Evolutionary conservation across 2,113 vertebrate genomes (phyloP), one percentile per base, ranked within the genome.

Genomic region (Ictalurus punctatus): DNA sequence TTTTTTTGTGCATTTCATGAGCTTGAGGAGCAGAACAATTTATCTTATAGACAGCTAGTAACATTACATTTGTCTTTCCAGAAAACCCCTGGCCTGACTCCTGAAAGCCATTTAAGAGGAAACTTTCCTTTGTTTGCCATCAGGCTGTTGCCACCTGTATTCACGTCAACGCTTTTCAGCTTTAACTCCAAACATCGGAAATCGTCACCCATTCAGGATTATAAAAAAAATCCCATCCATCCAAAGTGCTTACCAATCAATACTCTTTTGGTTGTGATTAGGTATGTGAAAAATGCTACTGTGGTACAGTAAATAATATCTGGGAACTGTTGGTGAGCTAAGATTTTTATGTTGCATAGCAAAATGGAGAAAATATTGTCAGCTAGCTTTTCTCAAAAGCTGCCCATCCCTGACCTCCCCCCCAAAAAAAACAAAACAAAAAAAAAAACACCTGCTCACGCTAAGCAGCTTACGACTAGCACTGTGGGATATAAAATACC

Each of bases 311-410:
- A 40, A 83, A 83, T 40, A 83, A 83, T 83, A 14, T 59, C 6
- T 27, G 81, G 34, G 81, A 40, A 86, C 74, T 74, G 63, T 17
- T 65, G 37, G 84, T 27, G 67, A 88, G 73, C 86, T 86, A 83
- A 91, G 85, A 69, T 85, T 87, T 89, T 89, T 85, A 85, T 61
- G 78, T 91, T 90, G 91, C 91, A 90, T 91, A 91, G 89, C 85
- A 87, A 89, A 89, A 90, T 69, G 71, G 80, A 91, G 87, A 76
- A 52, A 86, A 90, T 83, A 87, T 79, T 58, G 44, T 86, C 73
- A 73, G 17, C 48, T 69, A n/a, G 61, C 74, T 80, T 40, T 25
- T 83, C 83, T 56, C 48, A 27, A 89, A 85, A 52, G 71, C 40
- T 65, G 27, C 63, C 6, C 23, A 21, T 23, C 58, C 30, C 48